A percentile compares a stretch with the other conserved stretches of the same genome.
phyloP scores from a whole-genome alignment of 2,888 invertebrate genomes.

The Latrodectus hesperus region DNA sequence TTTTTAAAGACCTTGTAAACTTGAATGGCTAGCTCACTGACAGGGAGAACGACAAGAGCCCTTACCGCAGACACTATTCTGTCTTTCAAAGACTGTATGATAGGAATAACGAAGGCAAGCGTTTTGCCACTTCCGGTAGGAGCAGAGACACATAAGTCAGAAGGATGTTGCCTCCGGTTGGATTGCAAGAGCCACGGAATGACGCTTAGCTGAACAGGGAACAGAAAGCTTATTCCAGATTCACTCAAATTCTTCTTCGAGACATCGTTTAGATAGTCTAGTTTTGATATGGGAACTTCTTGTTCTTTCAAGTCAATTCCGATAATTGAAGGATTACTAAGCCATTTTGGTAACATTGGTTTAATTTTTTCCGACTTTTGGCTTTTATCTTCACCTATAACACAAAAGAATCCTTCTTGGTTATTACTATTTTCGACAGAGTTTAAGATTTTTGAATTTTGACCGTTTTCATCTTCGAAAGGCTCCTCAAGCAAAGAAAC shows the following conservation, averaged over 20 bases:
- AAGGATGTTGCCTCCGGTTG: slow-evolving; percentile 79
- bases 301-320: slow-evolving; percentile 82
- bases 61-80: slow-evolving; percentile 82
- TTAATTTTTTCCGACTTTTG: slow-evolving; percentile 77
- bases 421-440: slow-evolving; percentile 72
- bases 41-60: slow-evolving; percentile 93
- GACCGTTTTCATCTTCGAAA: slow-evolving; percentile 75
- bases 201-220: slow-evolving; percentile 71
- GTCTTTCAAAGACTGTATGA: slow-evolving; percentile 83
- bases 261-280: slow-evolving; percentile 80
- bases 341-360: slow-evolving; percentile 89
- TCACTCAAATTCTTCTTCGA: slow-evolving; percentile 53
- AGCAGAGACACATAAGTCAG: slow-evolving; percentile 96
- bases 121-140: slow-evolving; percentile 99
- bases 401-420: slow-evolving; percentile 77
- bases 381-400: slow-evolving; percentile 82
- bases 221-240: slow-evolving; percentile 65
- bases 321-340: slow-evolving; percentile 86
- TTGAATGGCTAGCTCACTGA: slow-evolving; percentile 91
- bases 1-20: slow-evolving; percentile 86
- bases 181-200: slow-evolving; percentile 68
- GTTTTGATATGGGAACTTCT: slow-evolving; percentile 78
- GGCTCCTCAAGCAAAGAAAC: slow-evolving; percentile 76
- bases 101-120: slow-evolving; percentile 92
- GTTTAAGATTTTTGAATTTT: slow-evolving; percentile 7